Evolutionary conservation across 2,113 vertebrate genomes (phyloP).

Genomic region (Capreolus pygargus): DNA sequence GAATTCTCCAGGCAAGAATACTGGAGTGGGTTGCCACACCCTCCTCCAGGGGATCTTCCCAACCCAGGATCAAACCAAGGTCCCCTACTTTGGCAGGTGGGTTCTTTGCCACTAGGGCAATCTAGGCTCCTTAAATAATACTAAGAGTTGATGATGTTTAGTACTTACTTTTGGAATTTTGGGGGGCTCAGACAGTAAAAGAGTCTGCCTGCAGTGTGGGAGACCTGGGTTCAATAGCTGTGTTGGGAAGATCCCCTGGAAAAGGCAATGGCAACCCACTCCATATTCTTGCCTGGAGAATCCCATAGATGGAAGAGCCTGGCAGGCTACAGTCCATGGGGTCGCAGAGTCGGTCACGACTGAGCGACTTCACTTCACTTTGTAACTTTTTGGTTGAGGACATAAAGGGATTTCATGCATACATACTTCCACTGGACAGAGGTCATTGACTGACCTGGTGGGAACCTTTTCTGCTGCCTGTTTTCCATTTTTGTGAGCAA

Average conservation of each 20-base stretch:
- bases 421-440: slow-evolving; percentile 50
- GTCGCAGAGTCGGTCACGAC: accelerated
- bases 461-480: slow-evolving; percentile 40
- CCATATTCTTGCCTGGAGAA: not conserved
- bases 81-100: not conserved
- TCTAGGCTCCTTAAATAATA: not conserved
- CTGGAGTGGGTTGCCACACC: not conserved
- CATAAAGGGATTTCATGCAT: slow-evolving; percentile 44
- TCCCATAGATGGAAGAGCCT: not conserved
- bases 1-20: not conserved
- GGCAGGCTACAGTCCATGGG: not conserved
- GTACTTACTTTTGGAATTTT: not conserved
- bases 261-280: not conserved
- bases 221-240: not conserved
- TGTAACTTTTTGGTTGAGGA: not conserved
- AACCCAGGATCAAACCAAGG: not conserved
- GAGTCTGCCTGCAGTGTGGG: not conserved
- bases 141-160: not conserved
- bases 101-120: not conserved
- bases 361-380: not conserved
- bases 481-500: slow-evolving; percentile 68
- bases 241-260: not conserved
- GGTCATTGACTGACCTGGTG: slow-evolving; percentile 60
- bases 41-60: not conserved
- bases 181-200: not conserved